Evolutionary conservation across 64 coral and sea anemone genomes (phyloP), one percentile per base, ranked within the genome.

Genomic region (Pachyseris speciosa): DNA sequence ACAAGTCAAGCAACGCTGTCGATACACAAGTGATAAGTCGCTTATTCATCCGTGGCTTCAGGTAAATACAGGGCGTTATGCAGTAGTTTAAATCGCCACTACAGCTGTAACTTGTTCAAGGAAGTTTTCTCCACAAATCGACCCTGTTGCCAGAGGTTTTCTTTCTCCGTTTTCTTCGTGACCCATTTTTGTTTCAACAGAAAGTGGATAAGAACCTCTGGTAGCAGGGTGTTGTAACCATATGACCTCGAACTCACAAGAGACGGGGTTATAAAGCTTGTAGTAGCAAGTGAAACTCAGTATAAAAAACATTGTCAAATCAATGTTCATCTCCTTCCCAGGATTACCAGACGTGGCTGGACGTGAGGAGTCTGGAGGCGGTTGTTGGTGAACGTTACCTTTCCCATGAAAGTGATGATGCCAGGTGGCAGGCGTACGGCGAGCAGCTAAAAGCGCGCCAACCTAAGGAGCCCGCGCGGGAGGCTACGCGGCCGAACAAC

Each of bases 301-400:
- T 83, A 31, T 40, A 32, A 51, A 7, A 52, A 15, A 8, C 13
- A 30, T 4, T 44, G 2, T 84, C 28, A 40, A 59, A 64, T 11
- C 32, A 25, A 22, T 10, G 12, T 71, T 7, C 58, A 29, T 43
- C 40, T 58, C 45, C 42, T 78, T 34, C 42, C 0, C 28, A 99
- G 97, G 88, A 95, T 49, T 95, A 95, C 55, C 93, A 99, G 47
- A 99, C 97, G 20, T 99, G 97, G 97, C 70, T 99, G 31, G 97
- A 99, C 28, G 65, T 94, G 12, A 87, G 94, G 17, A 99, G 94
- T 70, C 81, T 99, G 24, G 97, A 99, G 29, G 90, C 83, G 16
- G 90, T 86, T 39, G 85, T 95, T 0, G 97, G 97, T 2, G 86
- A 95, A 64, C 86, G 97, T 20, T 99, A 95, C 37, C 80, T 99